phyloP scores from a whole-genome alignment of 1,140 invertebrate species.

The Pseudomyrmex flavicornis region DNA sequence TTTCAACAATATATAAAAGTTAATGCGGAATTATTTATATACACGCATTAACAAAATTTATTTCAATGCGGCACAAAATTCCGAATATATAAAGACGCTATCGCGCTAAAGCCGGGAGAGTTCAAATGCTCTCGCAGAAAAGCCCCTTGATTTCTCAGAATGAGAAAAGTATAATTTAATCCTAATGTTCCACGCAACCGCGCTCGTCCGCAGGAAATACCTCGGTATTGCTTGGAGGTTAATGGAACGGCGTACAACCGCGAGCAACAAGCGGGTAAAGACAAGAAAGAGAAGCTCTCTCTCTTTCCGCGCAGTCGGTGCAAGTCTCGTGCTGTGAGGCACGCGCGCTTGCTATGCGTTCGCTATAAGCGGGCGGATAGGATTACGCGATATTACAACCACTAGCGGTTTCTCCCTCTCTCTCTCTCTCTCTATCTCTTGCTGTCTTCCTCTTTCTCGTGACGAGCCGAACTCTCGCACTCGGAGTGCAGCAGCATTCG shows the following conservation, averaged over 20 bases:
- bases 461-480: constrained; percentile 20
- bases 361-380: constrained; percentile 42
- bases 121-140: background rate
- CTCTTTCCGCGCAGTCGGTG: constrained; percentile 8
- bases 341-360: constrained; percentile 39
- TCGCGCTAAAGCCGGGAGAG: background rate
- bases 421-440: constrained; percentile 14
- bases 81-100: background rate
- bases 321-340: constrained; percentile 12
- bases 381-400: constrained; percentile 63
- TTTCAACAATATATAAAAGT: too few relatives aligned
- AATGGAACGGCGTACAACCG: constrained; percentile 13
- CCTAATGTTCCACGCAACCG: background rate
- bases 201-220: background rate
- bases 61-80: constrained; percentile 2
- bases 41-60: background rate
- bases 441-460: background rate
- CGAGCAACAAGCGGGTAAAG: background rate
- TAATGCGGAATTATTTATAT: too few relatives aligned
- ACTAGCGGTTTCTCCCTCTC: background rate
- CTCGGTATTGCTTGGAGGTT: constrained; percentile 8
- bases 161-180: constrained; percentile 26
- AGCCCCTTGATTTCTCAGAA: constrained; percentile 10
- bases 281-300: background rate
- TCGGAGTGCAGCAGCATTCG: constrained; percentile 62